Percentiles rank a stretch among this genome's conserved stretches.
Conservation (phyloP, 2,888 invertebrate genomes). For the Lasius platythorax region DNA sequence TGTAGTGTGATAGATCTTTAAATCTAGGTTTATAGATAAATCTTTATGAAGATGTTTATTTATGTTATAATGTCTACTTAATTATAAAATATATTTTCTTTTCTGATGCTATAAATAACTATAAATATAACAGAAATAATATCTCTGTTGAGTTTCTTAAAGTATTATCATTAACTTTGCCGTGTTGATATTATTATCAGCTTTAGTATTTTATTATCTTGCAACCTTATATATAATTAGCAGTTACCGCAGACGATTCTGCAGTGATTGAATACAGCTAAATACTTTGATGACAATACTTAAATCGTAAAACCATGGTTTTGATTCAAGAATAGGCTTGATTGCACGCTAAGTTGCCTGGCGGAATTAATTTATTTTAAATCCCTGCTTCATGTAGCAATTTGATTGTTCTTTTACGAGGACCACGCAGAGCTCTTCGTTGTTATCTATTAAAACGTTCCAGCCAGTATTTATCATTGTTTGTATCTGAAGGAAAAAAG, state of each 20-base stretch:
- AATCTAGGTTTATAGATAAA: background rate
- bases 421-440: background rate
- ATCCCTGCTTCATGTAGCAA: background rate
- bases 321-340: background rate
- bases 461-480: background rate
- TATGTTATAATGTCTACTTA: background rate
- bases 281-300: background rate
- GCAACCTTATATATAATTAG: background rate
- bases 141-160: background rate
- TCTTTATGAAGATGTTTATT: background rate
- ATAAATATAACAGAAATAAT: background rate
- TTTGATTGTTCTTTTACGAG: slow-evolving; percentile 6
- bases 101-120: background rate
- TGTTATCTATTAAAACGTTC: background rate
- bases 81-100: background rate
- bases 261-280: background rate
- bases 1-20: background rate
- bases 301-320: background rate
- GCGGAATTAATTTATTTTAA: background rate
- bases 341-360: slow-evolving; percentile 17
- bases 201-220: background rate
- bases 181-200: background rate
- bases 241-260: background rate
- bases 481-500: background rate
- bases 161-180: background rate